These are phyloP conservation scores for human (Homo sapiens) DNA, from an alignment of 2,113 vertebrate species.

Conservation along the genomic window GRCh38 chr2:196390501-196391000, in stretches of 20 bases:
- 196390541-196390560: background rate
- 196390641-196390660: background rate
- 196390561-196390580: background rate
- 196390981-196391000: background rate
- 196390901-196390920: background rate
- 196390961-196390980: too few relatives aligned
- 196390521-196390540: background rate
- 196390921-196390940: background rate
- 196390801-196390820: background rate
- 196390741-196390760: background rate
- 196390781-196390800: background rate
- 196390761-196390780: background rate
- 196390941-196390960: rapidly evolving
- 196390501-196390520: background rate
- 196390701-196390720: background rate
- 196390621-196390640: background rate
- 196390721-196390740: background rate
- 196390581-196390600: background rate
- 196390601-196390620: background rate
- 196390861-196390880: background rate
- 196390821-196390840: background rate
- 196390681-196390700: background rate
- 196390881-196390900: background rate
- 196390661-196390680: background rate
- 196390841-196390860: background rate